Evolutionary conservation across 2,888 invertebrate species (phyloP).

Genomic region (Drosophila longiperda): DNA sequence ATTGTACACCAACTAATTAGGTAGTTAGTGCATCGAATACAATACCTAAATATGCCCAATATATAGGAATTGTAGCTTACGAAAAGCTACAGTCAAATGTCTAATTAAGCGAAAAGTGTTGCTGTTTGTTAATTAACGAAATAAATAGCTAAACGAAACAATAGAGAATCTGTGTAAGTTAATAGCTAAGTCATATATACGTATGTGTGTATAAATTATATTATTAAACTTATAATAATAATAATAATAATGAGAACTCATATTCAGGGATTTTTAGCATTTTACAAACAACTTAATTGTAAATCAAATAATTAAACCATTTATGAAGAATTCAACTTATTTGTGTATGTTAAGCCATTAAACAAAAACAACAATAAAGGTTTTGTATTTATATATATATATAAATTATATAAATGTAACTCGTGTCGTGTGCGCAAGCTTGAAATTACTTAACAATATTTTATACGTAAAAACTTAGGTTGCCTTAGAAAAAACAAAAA

Average conservation of each 20-base stretch:
- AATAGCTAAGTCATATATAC: constrained; percentile 53
- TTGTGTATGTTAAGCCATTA: constrained; percentile 31
- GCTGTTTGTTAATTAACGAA: constrained; percentile 55
- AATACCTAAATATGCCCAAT: constrained; percentile 18
- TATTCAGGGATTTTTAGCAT: constrained; percentile 85
- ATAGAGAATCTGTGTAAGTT: constrained; percentile 50
- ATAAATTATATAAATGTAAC: constrained; percentile 31
- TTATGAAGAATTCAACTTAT: constrained; percentile 51
- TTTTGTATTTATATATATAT: constrained; percentile 62
- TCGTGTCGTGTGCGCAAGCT: constrained; percentile 63
- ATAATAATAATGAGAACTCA: constrained; percentile 74
- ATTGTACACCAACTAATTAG: constrained; percentile 56
- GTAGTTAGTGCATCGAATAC: constrained; percentile 36
- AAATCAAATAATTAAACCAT: constrained; percentile 48
- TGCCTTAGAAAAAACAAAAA: constrained; percentile 53
- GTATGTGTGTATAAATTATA: constrained; percentile 54
- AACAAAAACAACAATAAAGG: constrained; percentile 48
- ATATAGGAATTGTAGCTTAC: constrained; percentile 56
- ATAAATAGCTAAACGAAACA: constrained; percentile 43
- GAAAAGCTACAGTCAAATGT: constrained; percentile 19
- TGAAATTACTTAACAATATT: constrained; percentile 41
- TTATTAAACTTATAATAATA: constrained; percentile 48
- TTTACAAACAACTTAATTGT: constrained; percentile 70
- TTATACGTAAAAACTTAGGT: constrained; percentile 46
- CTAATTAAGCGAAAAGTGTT: constrained; percentile 58